Percentiles rank a stretch among this genome's conserved stretches.
These are phyloP conservation scores for Trachymyrmex septentrionalis DNA, from an alignment of 1,140 invertebrate genomes.

Conservation along the genomic window DNA sequence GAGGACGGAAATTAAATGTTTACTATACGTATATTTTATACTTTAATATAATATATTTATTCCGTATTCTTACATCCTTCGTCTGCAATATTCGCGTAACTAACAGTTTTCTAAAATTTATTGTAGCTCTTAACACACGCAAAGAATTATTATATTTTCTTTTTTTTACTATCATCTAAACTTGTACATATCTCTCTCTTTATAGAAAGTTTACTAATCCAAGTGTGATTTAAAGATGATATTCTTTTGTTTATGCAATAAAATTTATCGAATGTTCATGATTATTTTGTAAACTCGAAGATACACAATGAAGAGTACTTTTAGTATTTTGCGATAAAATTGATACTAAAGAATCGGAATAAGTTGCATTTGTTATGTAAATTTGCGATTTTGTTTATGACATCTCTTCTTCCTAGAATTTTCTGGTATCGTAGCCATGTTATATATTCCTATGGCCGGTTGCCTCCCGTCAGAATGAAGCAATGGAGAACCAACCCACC, in stretches of 20 bases:
- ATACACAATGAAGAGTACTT: background rate
- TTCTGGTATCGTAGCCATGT: constrained; percentile 47
- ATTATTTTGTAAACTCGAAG: background rate
- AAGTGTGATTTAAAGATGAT: background rate
- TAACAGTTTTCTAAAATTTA: background rate
- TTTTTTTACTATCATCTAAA: background rate
- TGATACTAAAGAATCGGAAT: background rate
- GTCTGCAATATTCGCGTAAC: background rate
- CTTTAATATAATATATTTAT: background rate
- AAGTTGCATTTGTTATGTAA: background rate
- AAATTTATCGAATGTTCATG: background rate
- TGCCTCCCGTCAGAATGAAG: constrained; percentile 81
- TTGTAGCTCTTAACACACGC: background rate
- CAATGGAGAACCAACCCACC: constrained; percentile 81
- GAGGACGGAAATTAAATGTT: constrained; percentile 1
- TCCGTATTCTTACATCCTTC: background rate
- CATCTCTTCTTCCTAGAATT: constrained; percentile 1
- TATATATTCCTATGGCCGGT: constrained; percentile 78
- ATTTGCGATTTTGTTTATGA: constrained; percentile 33
- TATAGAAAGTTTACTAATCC: background rate
- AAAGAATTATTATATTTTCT: background rate
- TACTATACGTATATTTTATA: background rate
- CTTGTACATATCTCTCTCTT: background rate
- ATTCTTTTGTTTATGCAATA: background rate
- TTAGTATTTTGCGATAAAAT: background rate